A percentile compares a stretch with the other conserved stretches of the same genome.
These are phyloP conservation scores for Atherinosoma microstoma DNA, from an alignment of 2,797 vertebrate species.

Conservation along the genomic window DNA sequence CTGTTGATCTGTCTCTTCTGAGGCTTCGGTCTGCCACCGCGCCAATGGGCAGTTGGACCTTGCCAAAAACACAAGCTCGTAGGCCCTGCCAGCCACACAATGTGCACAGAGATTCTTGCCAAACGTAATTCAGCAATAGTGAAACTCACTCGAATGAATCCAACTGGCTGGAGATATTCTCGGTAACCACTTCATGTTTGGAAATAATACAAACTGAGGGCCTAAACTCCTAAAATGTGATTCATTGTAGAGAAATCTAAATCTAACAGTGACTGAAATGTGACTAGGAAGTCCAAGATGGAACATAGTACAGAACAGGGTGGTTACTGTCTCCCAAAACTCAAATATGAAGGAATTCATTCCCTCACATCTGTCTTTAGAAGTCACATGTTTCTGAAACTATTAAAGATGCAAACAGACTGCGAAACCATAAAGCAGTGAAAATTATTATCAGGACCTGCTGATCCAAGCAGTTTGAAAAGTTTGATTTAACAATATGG, in stretches of 20 bases:
- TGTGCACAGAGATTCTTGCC: constrained; percentile 37
- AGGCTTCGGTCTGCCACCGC: constrained; percentile 29
- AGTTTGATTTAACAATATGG: neutral
- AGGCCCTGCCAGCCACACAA: constrained; percentile 41
- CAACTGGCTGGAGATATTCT: constrained; percentile 29
- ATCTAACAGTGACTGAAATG: neutral
- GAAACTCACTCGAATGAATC: constrained; percentile 36
- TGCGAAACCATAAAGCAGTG: too few relatives aligned
- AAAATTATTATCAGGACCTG: neutral
- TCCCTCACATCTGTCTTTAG: too few relatives aligned
- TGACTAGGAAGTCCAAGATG: neutral
- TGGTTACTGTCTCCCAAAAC: neutral
- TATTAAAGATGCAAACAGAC: too few relatives aligned
- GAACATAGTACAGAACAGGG: neutral
- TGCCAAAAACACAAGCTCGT: constrained; percentile 49
- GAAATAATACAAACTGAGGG: constrained; percentile 13
- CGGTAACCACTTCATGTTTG: constrained; percentile 20
- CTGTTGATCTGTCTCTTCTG: constrained; percentile 40
- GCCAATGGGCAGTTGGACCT: constrained; percentile 35
- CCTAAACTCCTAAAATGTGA: constrained; percentile 10
- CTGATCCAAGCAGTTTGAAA: neutral
- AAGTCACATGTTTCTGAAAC: too few relatives aligned
- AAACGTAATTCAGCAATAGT: constrained; percentile 54
- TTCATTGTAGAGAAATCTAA: neutral
- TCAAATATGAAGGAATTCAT: neutral